These are phyloP conservation scores for Bradypodion pumilum DNA, from an alignment of 2,797 vertebrate genomes.

Conservation along the genomic window DNA sequence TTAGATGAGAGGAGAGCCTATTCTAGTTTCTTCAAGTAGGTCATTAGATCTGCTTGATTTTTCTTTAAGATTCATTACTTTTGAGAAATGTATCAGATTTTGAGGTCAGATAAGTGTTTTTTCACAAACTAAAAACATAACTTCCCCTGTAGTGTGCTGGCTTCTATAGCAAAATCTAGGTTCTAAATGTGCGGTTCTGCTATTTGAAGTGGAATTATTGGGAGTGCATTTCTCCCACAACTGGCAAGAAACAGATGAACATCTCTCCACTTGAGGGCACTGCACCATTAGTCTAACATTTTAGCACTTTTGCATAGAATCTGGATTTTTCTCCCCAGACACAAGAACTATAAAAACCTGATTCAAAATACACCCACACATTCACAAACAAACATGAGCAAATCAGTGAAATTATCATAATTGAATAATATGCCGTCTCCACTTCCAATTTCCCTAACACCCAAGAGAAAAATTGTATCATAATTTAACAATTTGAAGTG, in stretches of 20 bases:
- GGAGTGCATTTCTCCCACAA: background rate
- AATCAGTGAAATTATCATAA: background rate
- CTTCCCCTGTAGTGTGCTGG: background rate
- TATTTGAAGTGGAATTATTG: background rate
- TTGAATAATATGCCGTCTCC: background rate
- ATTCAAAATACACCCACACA: conserved; percentile 8
- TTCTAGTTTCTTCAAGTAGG: background rate
- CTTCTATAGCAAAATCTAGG: background rate
- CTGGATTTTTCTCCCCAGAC: conserved; percentile 41
- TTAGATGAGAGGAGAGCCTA: background rate
- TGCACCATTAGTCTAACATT: conserved; percentile 48
- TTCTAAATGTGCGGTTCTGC: background rate
- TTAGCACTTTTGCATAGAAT: conserved; percentile 51
- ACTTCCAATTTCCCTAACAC: background rate
- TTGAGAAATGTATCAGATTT: background rate
- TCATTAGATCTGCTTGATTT: background rate
- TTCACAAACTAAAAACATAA: background rate
- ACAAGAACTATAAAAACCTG: conserved; percentile 48
- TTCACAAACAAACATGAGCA: background rate
- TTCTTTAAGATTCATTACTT: background rate
- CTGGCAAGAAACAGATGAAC: background rate
- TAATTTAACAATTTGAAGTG: background rate
- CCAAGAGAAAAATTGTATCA: background rate
- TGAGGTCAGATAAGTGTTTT: background rate
- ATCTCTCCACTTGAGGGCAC: conserved; percentile 67